Percentiles rank a stretch among this genome's conserved stretches.
Evolutionary conservation across 2,797 vertebrate species (phyloP).

Genomic region (Ambastaia sidthimunki): DNA sequence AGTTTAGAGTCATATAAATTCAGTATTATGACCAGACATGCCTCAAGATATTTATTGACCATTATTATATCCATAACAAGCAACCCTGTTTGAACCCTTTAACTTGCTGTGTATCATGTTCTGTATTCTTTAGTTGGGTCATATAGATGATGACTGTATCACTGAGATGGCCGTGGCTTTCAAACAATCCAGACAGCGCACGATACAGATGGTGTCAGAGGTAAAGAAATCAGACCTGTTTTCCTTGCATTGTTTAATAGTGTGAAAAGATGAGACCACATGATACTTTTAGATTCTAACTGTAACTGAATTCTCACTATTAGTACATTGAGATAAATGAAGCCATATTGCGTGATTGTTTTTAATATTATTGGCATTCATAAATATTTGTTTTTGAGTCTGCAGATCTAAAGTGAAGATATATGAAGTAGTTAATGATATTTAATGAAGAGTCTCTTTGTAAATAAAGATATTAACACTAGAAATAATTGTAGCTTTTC

Average conservation of each 20-base stretch:
- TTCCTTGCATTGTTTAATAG: neutral
- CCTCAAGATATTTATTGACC: neutral
- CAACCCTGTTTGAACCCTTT: neutral
- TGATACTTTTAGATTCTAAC: no score
- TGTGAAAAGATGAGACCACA: neutral
- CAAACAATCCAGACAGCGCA: slow-evolving; percentile 81
- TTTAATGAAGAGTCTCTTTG: no score
- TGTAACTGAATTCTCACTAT: no score
- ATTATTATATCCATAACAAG: no score
- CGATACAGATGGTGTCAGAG: slow-evolving; percentile 83
- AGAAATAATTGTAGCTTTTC: neutral
- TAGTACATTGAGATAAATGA: no score
- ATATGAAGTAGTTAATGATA: no score
- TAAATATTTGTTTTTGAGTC: no score
- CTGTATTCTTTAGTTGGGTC: slow-evolving; percentile 73
- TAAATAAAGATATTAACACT: no score
- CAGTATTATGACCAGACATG: neutral
- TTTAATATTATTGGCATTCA: no score
- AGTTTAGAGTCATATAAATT: neutral
- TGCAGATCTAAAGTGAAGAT: no score
- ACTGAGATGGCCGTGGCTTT: slow-evolving; percentile 88
- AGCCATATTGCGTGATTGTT: no score
- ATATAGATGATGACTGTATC: slow-evolving; percentile 92
- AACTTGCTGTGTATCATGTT: no score
- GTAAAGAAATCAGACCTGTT: slow-evolving; percentile 66